Percentiles rank a stretch among this genome's conserved stretches.
Conservation (phyloP, 2,113 vertebrate genomes). For the Indicator maculatus region DNA sequence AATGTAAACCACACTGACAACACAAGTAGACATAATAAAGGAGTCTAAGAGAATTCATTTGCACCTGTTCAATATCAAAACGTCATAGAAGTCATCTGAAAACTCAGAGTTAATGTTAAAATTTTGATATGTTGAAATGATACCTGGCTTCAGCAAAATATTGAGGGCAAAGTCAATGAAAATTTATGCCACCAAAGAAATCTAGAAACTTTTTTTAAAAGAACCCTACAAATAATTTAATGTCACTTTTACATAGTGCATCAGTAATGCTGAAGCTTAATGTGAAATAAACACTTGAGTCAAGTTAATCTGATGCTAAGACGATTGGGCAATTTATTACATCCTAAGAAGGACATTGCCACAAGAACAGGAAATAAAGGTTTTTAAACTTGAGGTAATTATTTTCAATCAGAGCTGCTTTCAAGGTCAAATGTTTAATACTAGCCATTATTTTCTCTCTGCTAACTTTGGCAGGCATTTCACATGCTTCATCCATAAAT, state of each 20-base stretch:
- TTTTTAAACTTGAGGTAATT: constrained; percentile 74
- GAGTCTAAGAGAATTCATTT: constrained; percentile 37
- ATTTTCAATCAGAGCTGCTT: constrained; percentile 77
- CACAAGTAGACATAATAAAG: constrained; percentile 59
- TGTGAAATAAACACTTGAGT: constrained; percentile 74
- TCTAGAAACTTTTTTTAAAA: neutral
- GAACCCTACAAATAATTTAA: constrained; percentile 48
- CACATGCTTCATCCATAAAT: constrained; percentile 73
- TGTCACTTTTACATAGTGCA: constrained; percentile 50
- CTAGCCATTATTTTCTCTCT: constrained; percentile 76
- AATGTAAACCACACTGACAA: constrained; percentile 44
- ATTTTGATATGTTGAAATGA: constrained; percentile 54
- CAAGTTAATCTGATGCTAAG: constrained; percentile 68
- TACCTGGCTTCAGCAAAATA: constrained; percentile 2
- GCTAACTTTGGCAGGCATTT: constrained; percentile 74
- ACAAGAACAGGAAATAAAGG: constrained; percentile 67
- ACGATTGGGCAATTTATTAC: constrained; percentile 73
- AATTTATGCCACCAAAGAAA: constrained; percentile 38
- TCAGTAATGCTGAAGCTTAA: constrained; percentile 54
- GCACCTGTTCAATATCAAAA: constrained; percentile 57
- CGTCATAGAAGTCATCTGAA: constrained; percentile 48
- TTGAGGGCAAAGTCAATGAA: constrained; percentile 23
- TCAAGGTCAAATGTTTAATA: constrained; percentile 80
- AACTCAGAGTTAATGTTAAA: constrained; percentile 63
- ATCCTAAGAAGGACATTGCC: constrained; percentile 59